These are phyloP conservation scores for Eupsittula cactorum DNA, from an alignment of 2,113 vertebrate genomes.

Conservation along the genomic window DNA sequence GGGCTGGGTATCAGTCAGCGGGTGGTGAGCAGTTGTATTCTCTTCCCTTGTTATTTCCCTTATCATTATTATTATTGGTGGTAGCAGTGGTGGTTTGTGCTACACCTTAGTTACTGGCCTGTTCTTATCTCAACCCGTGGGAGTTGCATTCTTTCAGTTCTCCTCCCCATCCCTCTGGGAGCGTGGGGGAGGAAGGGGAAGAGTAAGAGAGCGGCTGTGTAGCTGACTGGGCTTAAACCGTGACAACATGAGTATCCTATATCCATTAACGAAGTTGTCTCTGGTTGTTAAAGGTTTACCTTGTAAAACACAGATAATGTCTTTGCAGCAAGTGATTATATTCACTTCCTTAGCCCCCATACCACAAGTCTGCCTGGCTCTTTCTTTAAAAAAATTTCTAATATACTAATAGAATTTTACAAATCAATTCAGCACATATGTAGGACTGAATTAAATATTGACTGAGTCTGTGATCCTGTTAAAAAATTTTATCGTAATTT, in stretches of 20 bases:
- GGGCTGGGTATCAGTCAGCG: no score
- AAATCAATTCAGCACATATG: neutral
- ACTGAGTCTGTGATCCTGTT: neutral
- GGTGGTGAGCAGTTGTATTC: no score
- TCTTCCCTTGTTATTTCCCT: no score
- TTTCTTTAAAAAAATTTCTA: neutral
- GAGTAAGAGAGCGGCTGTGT: no score
- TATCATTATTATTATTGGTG: no score
- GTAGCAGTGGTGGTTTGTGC: no score
- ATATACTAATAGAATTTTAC: neutral
- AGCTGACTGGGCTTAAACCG: no score
- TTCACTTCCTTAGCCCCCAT: neutral
- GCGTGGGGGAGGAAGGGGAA: no score
- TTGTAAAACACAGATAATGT: neutral
- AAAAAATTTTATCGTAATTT: neutral
- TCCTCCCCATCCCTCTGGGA: no score
- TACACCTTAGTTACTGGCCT: no score
- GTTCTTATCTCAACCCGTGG: no score
- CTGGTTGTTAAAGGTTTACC: neutral
- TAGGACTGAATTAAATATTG: neutral
- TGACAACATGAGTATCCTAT: neutral
- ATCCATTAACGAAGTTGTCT: neutral
- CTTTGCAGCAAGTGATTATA: neutral
- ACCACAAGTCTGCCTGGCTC: neutral
- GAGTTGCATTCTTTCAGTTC: no score